A percentile compares a stretch with the other conserved stretches of the same genome.
These are phyloP conservation scores for Poeciliopsis infans DNA, from an alignment of 2,797 vertebrate genomes.

Conservation along the genomic window DNA sequence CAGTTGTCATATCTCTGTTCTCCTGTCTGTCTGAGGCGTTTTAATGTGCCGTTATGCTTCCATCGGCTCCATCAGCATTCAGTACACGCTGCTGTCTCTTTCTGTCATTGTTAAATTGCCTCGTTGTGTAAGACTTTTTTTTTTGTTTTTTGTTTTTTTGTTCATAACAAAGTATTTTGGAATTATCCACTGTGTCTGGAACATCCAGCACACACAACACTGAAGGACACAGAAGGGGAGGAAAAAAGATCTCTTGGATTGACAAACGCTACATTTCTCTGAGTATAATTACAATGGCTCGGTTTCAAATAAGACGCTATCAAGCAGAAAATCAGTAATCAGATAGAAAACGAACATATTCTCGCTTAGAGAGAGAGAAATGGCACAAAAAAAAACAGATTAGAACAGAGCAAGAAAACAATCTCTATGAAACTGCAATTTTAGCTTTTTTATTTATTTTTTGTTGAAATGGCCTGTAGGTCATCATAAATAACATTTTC, in stretches of 20 bases:
- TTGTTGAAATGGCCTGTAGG: background rate
- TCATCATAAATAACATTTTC: background rate
- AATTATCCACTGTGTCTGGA: background rate
- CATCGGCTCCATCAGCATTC: background rate
- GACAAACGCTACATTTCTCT: constrained; percentile 38
- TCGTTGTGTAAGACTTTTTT: background rate
- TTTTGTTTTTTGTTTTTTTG: background rate
- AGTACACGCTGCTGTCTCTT: background rate
- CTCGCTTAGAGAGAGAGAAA: constrained; percentile 16
- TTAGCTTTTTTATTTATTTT: background rate
- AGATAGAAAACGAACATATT: constrained; percentile 29
- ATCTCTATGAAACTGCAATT: background rate
- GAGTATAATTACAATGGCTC: constrained; percentile 37
- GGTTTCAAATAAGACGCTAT: constrained; percentile 44
- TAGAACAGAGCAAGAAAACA: background rate
- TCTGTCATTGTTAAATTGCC: background rate
- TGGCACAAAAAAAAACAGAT: constrained; percentile 2
- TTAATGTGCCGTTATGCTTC: background rate
- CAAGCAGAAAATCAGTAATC: constrained; percentile 55
- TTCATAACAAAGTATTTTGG: background rate
- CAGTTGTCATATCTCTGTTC: background rate
- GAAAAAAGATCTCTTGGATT: constrained; percentile 14
- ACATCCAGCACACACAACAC: background rate
- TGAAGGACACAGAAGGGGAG: background rate
- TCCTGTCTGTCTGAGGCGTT: background rate